These are phyloP conservation scores for Lepidochitona cinerea DNA, from an alignment of 2,888 invertebrate genomes.

Conservation along the genomic window DNA sequence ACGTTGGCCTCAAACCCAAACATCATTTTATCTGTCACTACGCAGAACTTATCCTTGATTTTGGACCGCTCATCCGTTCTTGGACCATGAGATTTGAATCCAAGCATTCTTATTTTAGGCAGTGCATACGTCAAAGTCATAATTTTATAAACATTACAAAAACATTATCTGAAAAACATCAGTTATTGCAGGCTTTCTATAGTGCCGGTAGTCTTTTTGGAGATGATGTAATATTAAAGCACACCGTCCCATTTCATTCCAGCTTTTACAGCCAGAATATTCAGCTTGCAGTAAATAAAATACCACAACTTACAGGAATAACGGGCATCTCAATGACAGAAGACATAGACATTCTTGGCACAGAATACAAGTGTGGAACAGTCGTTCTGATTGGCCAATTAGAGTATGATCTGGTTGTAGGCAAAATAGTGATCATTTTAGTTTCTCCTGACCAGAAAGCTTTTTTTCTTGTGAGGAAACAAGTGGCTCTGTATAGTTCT, in stretches of 20 bases:
- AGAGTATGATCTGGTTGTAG: neutral
- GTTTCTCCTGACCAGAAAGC: neutral
- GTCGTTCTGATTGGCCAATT: neutral
- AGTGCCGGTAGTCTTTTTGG: constrained; percentile 1
- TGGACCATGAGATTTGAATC: constrained; percentile 4
- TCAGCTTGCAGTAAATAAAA: neutral
- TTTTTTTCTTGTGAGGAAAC: neutral
- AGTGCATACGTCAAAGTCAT: neutral
- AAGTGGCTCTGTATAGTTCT: neutral
- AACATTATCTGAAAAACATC: constrained; percentile 3
- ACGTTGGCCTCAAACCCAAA: neutral
- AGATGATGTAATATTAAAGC: neutral
- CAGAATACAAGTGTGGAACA: neutral
- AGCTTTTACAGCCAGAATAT: neutral
- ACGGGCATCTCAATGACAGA: neutral
- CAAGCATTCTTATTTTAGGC: constrained; percentile 3
- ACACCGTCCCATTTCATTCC: neutral
- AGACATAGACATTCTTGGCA: neutral
- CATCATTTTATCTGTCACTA: neutral
- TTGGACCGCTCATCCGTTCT: neutral
- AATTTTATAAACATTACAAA: constrained; percentile 3
- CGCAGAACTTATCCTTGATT: neutral
- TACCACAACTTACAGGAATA: neutral
- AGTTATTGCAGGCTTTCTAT: neutral
- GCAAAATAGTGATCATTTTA: neutral